Conservation (phyloP, 1,140 invertebrate genomes). For the Ceratoteleas bidentatus region DNA sequence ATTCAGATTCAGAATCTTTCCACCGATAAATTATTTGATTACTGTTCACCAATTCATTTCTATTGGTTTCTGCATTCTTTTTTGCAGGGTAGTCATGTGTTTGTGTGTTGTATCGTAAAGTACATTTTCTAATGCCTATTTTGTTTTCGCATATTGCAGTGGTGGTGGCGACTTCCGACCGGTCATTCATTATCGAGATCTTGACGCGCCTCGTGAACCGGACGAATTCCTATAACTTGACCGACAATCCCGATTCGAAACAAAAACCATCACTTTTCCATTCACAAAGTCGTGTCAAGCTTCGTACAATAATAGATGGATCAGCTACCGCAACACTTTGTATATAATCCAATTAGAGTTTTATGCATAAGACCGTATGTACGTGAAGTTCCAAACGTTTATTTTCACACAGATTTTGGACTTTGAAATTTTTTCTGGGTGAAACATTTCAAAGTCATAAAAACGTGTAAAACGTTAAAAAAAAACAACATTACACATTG, state of each 20-base stretch:
- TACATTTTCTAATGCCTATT: constrained; percentile 44
- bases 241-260: constrained; percentile 23
- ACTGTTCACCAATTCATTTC: no score
- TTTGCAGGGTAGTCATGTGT: neutral
- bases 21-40: no score
- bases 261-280: constrained; percentile 10
- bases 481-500: no score
- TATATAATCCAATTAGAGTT: constrained; percentile 31
- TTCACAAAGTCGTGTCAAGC: constrained; percentile 31
- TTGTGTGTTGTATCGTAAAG: neutral
- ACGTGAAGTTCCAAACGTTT: no score
- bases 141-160: constrained; percentile 79
- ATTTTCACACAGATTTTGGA: no score
- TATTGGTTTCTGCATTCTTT: neutral
- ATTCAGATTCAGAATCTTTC: no score
- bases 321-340: constrained; percentile 30
- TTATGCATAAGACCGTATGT: constrained; percentile 38
- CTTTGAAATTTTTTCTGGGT: no score
- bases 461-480: no score
- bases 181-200: constrained; percentile 94
- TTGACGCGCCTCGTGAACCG: constrained; percentile 93
- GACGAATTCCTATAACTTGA: constrained; percentile 88
- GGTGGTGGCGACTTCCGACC: constrained; percentile 90
- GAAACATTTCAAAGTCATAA: no score
- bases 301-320: constrained; percentile 20